Conservation (phyloP, 2,888 invertebrate species). For the Stratiomys singularior region DNA sequence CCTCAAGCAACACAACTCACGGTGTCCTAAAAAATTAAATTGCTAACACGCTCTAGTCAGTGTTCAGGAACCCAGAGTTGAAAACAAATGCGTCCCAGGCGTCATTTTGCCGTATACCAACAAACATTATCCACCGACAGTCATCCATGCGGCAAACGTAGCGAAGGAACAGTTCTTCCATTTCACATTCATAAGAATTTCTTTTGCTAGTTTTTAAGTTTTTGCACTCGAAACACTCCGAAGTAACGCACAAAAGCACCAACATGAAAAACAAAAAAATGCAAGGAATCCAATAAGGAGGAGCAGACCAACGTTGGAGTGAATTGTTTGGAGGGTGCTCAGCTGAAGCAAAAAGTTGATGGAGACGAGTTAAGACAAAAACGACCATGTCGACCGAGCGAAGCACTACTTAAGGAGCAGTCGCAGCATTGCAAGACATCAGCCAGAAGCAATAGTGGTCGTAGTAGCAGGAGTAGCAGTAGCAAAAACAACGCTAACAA, state of each 20-base stretch:
- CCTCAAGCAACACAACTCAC: too few species aligned
- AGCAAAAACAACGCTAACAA: background rate
- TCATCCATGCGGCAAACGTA: too few species aligned
- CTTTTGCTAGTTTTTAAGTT: background rate
- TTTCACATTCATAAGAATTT: background rate
- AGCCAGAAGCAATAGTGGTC: background rate
- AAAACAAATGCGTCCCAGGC: too few species aligned
- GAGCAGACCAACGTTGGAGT: background rate
- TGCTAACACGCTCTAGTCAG: too few species aligned
- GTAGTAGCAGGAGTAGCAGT: background rate
- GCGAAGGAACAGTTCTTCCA: background rate
- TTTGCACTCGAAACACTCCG: background rate
- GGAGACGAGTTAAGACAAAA: background rate
- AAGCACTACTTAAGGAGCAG: background rate
- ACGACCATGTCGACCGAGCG: background rate
- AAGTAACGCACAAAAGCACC: background rate
- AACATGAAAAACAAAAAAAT: background rate
- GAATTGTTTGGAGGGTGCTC: background rate
- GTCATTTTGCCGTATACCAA: too few species aligned
- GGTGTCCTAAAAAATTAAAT: too few species aligned
- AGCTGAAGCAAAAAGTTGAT: too few species aligned
- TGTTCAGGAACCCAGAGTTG: too few species aligned
- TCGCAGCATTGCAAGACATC: background rate
- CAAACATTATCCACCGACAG: too few species aligned
- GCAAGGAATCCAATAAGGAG: background rate